A percentile compares a stretch with the other conserved stretches of the same genome.
Conservation (phyloP, 2,113 vertebrate species). For the Larimichthys polyactis region DNA sequence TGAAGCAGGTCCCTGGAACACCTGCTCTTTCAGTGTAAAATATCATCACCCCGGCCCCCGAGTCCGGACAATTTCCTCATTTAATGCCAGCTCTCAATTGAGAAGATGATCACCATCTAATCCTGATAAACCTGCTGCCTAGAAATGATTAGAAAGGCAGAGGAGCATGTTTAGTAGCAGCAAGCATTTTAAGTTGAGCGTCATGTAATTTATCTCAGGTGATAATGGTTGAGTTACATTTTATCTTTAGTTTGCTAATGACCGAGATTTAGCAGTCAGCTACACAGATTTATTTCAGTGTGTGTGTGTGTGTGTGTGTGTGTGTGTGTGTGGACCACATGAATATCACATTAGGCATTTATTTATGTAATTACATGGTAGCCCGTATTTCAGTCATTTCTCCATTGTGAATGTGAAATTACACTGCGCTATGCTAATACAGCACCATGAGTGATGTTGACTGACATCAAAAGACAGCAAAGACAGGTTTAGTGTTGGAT, state of each 20-base stretch:
- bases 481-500: constrained; percentile 73
- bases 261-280: constrained; percentile 3
- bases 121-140: constrained; percentile 19
- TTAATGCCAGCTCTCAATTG: constrained; percentile 36
- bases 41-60: constrained; percentile 65
- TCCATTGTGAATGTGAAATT: constrained; percentile 38
- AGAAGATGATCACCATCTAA: constrained; percentile 44
- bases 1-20: constrained; percentile 85
- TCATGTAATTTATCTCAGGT: constrained; percentile 13
- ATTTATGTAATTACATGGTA: constrained; percentile 25
- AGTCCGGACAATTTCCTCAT: constrained; percentile 49
- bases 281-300: constrained; percentile 4
- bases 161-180: constrained; percentile 34
- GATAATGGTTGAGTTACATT: constrained; percentile 18
- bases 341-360: constrained; percentile 3
- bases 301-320: not conserved
- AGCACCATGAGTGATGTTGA: constrained; percentile 47
- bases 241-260: constrained; percentile 30
- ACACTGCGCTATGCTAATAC: constrained; percentile 15
- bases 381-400: constrained; percentile 28
- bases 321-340: not conserved
- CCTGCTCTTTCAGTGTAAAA: constrained; percentile 84
- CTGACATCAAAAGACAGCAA: constrained; percentile 66
- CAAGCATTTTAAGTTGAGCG: constrained; percentile 14
- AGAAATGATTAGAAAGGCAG: constrained; percentile 29